Conservation (phyloP, 2,113 vertebrate species). For the Alouatta palliata region DNA sequence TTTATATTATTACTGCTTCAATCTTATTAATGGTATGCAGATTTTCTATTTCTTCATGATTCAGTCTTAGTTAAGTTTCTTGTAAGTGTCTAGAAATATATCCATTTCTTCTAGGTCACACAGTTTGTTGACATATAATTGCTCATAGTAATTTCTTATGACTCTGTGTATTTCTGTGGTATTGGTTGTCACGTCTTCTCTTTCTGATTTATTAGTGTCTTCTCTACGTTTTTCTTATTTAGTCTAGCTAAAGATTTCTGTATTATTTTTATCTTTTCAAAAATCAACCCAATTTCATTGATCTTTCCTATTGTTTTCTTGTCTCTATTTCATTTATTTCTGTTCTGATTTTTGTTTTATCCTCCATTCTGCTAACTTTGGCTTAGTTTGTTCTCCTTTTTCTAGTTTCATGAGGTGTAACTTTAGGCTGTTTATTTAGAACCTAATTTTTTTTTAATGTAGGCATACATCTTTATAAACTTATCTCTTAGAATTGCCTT, state of each 20-base stretch:
- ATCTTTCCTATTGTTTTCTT: not conserved
- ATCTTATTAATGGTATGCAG: not conserved
- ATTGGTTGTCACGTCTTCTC: not conserved
- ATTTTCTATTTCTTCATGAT: not conserved
- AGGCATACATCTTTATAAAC: not conserved
- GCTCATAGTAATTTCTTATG: not conserved
- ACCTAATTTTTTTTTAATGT: not conserved
- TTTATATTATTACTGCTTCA: not conserved
- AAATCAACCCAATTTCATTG: not conserved
- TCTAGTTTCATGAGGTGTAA: not conserved
- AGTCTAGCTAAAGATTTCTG: not conserved
- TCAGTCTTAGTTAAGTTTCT: not conserved
- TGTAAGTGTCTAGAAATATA: not conserved
- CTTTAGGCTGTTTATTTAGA: not conserved
- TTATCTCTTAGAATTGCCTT: not conserved
- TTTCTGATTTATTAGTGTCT: not conserved
- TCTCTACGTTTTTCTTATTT: not conserved
- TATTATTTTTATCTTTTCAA: not conserved
- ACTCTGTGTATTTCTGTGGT: not conserved
- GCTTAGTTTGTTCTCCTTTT: not conserved
- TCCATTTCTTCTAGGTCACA: not conserved
- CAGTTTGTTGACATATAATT: not conserved
- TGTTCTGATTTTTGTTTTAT: not conserved
- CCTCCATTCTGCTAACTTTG: not conserved
- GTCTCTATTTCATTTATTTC: not conserved